Evolutionary conservation across 2,797 vertebrate species (phyloP), one percentile per base, ranked within the genome.

Genomic region (Ctenopoma kingsleyae): DNA sequence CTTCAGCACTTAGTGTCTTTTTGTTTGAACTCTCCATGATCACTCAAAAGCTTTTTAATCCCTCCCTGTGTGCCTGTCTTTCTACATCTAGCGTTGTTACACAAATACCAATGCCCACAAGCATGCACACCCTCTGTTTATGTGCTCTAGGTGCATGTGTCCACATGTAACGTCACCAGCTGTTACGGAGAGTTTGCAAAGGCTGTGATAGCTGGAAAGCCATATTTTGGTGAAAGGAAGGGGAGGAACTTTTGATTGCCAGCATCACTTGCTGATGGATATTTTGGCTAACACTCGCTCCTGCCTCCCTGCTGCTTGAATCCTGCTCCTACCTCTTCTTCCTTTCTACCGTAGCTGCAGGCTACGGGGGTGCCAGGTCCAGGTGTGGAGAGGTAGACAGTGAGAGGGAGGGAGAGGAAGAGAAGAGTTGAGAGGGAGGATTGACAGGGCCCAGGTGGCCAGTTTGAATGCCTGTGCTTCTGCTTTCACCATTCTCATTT

Each of bases 361-460:
- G 89, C 79, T 67, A 35, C 1, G 48, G 73, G 48, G 73, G 62
- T 68, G 76, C 77, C 65, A 60, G 66, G 58, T 52, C 76, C 87
- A 88, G 84, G 87, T 91, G 84, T 76, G 74, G 64, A 81, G 70
- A 78, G 53, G 71, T 55, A 80, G 70, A 80, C 57, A 19, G 56
- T 19, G 36, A 62, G 58, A 64, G 58, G 65, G 47, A 61, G 56
- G 25, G 51, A 32, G 44, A 44, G 62, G 48, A 63, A 67, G 56
- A 56, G 22, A 60, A 41, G 56, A 36, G 17, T 32, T 55, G 71
- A 71, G 71, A 65, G 9, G 32, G 30, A 78, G 50, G 70, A 85
- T 57, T 87, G 86, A 87, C 79, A 74, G 80, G 69, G 67, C 87
- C 84, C 91, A 90, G 89, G 86, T 91, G 89, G 86, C 84, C 72